These are phyloP conservation scores for Polydrusus pterygomalis DNA, from an alignment of 2,888 invertebrate species.

Conservation along the genomic window DNA sequence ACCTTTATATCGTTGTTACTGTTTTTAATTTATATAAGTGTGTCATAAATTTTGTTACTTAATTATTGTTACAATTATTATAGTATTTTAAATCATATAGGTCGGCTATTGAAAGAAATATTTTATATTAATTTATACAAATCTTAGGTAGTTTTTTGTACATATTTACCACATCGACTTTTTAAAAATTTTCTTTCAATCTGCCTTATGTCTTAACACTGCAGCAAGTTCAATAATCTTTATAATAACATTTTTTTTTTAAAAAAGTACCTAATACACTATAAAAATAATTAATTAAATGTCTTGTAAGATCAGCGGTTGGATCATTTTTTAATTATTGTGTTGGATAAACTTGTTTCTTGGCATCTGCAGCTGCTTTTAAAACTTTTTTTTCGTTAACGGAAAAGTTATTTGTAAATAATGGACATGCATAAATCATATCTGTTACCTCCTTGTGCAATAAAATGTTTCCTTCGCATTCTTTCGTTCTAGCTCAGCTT, in stretches of 20 bases:
- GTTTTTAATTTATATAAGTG: constrained; percentile 31
- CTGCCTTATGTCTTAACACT: constrained; percentile 9
- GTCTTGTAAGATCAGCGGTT: constrained; percentile 56
- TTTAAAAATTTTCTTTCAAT: constrained; percentile 32
- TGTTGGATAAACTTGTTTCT: constrained; percentile 66
- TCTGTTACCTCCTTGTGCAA: constrained; percentile 70
- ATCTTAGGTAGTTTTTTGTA: constrained; percentile 30
- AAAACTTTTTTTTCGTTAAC: constrained; percentile 70
- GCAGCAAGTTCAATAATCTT: constrained; percentile 17
- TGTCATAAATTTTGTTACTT: constrained; percentile 40
- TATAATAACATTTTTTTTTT: not conserved
- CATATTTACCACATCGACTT: constrained; percentile 27
- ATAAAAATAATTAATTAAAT: too few species aligned
- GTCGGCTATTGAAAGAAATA: constrained; percentile 15
- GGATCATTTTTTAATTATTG: constrained; percentile 69
- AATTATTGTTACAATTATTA: constrained; percentile 34
- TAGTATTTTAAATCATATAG: constrained; percentile 14
- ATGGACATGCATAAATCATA: constrained; percentile 69
- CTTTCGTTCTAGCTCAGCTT: constrained; percentile 52
- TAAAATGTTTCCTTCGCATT: constrained; percentile 73
- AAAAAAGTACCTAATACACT: not conserved
- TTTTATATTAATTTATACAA: constrained; percentile 19
- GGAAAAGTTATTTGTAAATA: constrained; percentile 69
- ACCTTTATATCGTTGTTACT: constrained; percentile 22
- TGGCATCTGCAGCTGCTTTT: constrained; percentile 68